These are phyloP conservation scores for Pandemis corylana DNA, from an alignment of 2,888 invertebrate genomes.

Conservation along the genomic window DNA sequence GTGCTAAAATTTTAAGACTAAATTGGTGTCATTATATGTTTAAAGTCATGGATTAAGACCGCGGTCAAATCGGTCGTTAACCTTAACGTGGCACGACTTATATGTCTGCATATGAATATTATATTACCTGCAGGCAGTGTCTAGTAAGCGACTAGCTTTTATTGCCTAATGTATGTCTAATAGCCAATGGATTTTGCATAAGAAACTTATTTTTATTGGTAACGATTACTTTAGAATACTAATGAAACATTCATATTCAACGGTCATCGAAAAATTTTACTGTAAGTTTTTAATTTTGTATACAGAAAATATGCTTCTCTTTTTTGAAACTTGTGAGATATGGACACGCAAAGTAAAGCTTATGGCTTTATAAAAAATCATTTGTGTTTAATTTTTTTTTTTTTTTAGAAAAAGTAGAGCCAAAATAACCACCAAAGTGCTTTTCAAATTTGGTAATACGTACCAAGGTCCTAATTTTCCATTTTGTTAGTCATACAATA, in stretches of 20 bases:
- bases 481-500: conserved; percentile 5
- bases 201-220: not conserved
- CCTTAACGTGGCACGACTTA: conserved; percentile 30
- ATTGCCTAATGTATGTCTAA: not conserved
- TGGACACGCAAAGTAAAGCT: no score
- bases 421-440: not conserved
- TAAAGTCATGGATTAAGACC: conserved; percentile 75
- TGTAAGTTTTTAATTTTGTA: no score
- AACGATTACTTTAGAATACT: not conserved
- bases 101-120: conserved; percentile 14
- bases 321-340: no score
- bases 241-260: not conserved
- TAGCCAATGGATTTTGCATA: conserved; percentile 1
- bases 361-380: no score
- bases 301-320: no score
- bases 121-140: conserved; percentile 6
- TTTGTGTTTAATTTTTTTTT: no score
- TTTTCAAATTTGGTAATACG: not conserved
- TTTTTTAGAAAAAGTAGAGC: not conserved
- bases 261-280: not conserved
- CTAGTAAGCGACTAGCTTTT: conserved; percentile 3
- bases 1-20: conserved; percentile 81
- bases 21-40: conserved; percentile 81
- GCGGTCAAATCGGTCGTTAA: conserved; percentile 70
- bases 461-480: not conserved